A percentile compares a stretch with the other conserved stretches of the same genome.
Conservation (phyloP, 1,140 invertebrate genomes). For the Caerostris darwini region DNA sequence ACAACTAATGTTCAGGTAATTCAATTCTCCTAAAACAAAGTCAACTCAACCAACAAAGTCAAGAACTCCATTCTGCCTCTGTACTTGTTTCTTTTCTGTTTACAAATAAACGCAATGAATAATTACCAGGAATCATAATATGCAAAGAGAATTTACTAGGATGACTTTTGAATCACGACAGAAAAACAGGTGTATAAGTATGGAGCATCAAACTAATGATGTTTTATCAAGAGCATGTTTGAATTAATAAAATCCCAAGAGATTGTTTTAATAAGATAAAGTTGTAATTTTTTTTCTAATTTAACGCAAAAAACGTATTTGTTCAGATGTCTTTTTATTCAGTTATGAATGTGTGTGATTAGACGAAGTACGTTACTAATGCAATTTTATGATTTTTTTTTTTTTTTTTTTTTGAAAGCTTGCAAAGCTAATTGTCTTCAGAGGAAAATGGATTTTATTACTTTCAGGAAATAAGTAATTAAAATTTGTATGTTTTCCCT, state of each 20-base stretch:
- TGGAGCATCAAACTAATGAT: conserved; percentile 17
- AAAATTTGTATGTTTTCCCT: background rate
- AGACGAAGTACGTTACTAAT: background rate
- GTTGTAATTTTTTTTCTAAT: background rate
- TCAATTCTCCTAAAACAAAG: too few species aligned
- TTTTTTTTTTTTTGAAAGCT: background rate
- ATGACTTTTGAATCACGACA: conserved; percentile 33
- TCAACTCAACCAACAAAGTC: too few species aligned
- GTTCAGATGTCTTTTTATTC: background rate
- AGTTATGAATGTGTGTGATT: background rate
- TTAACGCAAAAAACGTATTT: conserved; percentile 22
- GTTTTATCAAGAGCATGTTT: conserved; percentile 26
- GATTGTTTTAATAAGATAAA: background rate
- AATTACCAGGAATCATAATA: background rate
- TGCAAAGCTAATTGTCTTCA: background rate
- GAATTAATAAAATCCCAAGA: conserved; percentile 10
- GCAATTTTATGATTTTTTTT: background rate
- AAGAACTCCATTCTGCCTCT: too few species aligned
- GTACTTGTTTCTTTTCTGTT: background rate
- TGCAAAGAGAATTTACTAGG: background rate
- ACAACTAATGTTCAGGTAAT: too few species aligned
- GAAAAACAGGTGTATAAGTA: conserved; percentile 45
- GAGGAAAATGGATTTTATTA: background rate
- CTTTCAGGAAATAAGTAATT: background rate
- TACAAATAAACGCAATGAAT: background rate